phyloP scores from a whole-genome alignment of 2,888 invertebrate genomes.

The Panzeria rudis region DNA sequence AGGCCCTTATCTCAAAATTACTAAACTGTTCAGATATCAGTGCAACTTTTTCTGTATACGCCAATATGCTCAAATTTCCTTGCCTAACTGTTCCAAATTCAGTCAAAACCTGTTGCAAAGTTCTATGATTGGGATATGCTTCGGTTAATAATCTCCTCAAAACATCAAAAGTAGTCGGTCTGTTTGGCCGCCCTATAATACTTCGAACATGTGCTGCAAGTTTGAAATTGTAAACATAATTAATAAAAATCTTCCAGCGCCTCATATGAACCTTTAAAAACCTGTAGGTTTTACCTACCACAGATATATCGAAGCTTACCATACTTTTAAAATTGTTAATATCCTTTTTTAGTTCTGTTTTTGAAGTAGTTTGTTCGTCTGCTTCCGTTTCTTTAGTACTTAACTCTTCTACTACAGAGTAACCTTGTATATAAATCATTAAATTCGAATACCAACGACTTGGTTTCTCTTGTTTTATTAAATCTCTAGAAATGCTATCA shows the following conservation, averaged over 20 bases:
- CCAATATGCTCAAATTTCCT: neutral
- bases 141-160: too few species aligned
- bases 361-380: neutral
- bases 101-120: constrained; percentile 10
- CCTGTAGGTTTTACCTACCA: constrained; percentile 1
- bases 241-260: constrained; percentile 3
- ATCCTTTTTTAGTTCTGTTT: neutral
- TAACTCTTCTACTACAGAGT: neutral
- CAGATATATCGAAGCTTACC: neutral
- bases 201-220: neutral
- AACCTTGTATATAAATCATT: neutral
- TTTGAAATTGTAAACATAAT: constrained; percentile 29
- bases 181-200: neutral
- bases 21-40: too few species aligned
- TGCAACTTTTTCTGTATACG: too few species aligned
- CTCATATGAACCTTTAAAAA: neutral
- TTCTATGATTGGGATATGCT: too few species aligned
- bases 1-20: neutral
- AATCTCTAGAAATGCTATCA: neutral
- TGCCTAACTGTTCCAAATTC: neutral
- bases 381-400: neutral
- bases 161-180: neutral
- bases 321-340: neutral
- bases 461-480: neutral
- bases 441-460: neutral